Percentiles rank a stretch among this genome's conserved stretches.
Conservation (phyloP, 2,888 invertebrate genomes). For the Hypsopygia costalis region DNA sequence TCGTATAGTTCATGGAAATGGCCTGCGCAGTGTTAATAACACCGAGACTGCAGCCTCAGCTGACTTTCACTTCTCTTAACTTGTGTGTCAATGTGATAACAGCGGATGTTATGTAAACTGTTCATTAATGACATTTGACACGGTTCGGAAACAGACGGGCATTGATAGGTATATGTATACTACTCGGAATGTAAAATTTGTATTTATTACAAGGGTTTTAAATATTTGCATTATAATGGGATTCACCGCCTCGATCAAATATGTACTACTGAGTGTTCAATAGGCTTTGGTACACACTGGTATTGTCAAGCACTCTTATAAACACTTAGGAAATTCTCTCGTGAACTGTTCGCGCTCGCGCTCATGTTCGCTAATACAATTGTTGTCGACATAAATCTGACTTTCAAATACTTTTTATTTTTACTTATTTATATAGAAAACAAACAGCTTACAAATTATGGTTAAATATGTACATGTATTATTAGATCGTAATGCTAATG, state of each 20-base stretch:
- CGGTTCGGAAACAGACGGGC: no score
- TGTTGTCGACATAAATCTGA: no score
- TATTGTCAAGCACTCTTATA: slow-evolving; percentile 1
- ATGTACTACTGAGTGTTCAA: slow-evolving; percentile 8
- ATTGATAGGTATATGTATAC: no score
- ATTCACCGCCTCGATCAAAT: slow-evolving; percentile 11
- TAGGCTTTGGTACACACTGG: slow-evolving; percentile 10
- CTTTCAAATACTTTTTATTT: no score
- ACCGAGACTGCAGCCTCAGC: slow-evolving; percentile 29
- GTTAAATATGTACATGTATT: no score
- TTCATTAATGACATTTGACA: not conserved
- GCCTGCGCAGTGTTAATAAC: slow-evolving; percentile 36
- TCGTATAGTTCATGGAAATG: slow-evolving; percentile 45
- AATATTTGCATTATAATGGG: not conserved
- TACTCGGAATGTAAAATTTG: not conserved
- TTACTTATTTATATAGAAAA: no score
- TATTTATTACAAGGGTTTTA: not conserved
- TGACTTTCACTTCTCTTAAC: slow-evolving; percentile 33
- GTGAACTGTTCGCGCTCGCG: no score
- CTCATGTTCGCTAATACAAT: no score
- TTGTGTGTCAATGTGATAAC: slow-evolving; percentile 10
- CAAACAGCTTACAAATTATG: no score
- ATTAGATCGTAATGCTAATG: no score
- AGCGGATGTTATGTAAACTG: slow-evolving; percentile 12
- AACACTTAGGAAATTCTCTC: not conserved